These are phyloP conservation scores for Gorsachius goisagi DNA, from an alignment of 2,113 vertebrate genomes.

Conservation along the genomic window DNA sequence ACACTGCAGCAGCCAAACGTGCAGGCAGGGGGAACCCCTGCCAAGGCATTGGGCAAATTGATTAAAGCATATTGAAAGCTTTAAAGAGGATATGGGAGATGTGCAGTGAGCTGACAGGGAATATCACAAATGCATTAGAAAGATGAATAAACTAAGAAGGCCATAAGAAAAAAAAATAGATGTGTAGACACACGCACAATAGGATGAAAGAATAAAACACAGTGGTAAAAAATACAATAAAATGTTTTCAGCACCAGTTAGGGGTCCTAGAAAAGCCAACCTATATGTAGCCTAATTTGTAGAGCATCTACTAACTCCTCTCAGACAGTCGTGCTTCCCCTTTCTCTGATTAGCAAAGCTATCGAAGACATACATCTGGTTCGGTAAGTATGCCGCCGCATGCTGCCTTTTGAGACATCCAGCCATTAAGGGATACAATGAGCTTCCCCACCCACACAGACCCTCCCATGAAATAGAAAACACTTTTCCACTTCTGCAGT, in stretches of 20 bases:
- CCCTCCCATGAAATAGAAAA: neutral
- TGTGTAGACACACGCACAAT: rapidly evolving
- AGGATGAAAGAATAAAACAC: neutral
- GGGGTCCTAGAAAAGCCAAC: neutral
- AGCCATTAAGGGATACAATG: neutral
- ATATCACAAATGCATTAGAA: neutral
- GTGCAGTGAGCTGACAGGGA: neutral
- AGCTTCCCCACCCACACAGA: neutral
- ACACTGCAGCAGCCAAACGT: neutral
- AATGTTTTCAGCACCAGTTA: neutral
- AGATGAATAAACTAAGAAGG: neutral
- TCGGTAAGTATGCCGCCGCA: neutral
- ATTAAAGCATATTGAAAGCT: neutral
- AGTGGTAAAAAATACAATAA: neutral
- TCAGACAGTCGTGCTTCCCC: neutral
- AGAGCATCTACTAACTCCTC: neutral
- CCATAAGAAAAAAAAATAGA: neutral
- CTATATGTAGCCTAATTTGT: neutral
- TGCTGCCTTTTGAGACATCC: neutral
- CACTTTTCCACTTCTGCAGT: neutral
- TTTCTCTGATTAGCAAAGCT: neutral
- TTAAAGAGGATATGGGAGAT: neutral
- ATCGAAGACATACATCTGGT: neutral
- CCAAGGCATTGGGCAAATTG: neutral
- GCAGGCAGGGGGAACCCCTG: rapidly evolving